These are phyloP conservation scores for Polydrusus tereticollis DNA, from an alignment of 2,888 invertebrate genomes.

Conservation along the genomic window DNA sequence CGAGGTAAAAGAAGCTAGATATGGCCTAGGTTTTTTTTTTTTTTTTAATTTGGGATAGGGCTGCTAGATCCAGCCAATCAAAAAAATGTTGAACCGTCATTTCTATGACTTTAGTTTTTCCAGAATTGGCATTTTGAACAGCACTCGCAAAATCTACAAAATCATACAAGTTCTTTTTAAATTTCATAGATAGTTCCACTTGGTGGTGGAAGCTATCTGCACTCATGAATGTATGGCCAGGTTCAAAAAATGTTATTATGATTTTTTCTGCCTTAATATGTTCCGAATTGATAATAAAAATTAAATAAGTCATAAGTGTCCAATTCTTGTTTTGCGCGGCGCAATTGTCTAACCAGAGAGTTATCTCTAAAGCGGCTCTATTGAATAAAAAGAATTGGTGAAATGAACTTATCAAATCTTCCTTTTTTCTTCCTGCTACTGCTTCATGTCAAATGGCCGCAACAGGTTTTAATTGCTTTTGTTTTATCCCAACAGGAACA, in stretches of 20 bases:
- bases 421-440: conserved; percentile 30
- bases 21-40: not conserved
- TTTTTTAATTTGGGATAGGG: too few relatives aligned
- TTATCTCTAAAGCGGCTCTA: conserved; percentile 45
- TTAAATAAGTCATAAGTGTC: conserved; percentile 11
- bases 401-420: conserved; percentile 45
- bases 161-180: conserved; percentile 7
- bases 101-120: not conserved
- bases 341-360: conserved; percentile 46
- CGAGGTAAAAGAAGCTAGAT: not conserved
- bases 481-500: conserved; percentile 40
- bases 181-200: conserved; percentile 20
- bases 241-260: conserved; percentile 26
- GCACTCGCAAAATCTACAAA: conserved; percentile 1
- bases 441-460: conserved; percentile 49
- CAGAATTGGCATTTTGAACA: not conserved
- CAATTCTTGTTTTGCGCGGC: conserved; percentile 6
- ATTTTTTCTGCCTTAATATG: conserved; percentile 7
- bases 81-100: not conserved
- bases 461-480: conserved; percentile 19
- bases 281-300: conserved; percentile 9
- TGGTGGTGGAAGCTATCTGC: too few relatives aligned
- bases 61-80: too few relatives aligned
- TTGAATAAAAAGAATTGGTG: conserved; percentile 24
- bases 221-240: too few relatives aligned